These are phyloP conservation scores for Cacatua alba DNA, from an alignment of 2,113 vertebrate species.

Conservation along the genomic window DNA sequence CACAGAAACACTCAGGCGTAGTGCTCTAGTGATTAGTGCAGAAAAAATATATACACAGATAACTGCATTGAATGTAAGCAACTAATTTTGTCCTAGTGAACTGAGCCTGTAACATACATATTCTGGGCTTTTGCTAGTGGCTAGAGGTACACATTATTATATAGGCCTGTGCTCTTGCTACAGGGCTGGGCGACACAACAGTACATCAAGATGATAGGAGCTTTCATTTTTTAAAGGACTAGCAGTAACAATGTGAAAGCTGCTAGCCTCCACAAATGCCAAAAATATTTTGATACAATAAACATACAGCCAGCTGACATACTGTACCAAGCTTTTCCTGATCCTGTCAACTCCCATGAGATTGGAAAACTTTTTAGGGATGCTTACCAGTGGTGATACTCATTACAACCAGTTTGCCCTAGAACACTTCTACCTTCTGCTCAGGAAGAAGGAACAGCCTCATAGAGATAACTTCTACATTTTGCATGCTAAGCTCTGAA, in stretches of 20 bases:
- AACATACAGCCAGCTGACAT: background rate
- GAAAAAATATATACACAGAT: background rate
- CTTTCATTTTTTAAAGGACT: background rate
- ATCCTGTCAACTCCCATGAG: background rate
- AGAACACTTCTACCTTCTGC: background rate
- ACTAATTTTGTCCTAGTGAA: background rate
- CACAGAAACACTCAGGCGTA: background rate
- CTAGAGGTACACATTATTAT: background rate
- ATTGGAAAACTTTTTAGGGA: background rate
- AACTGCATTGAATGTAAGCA: background rate
- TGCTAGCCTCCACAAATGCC: background rate
- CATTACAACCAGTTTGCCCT: background rate
- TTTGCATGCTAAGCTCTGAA: background rate
- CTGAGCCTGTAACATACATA: background rate
- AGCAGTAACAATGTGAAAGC: background rate
- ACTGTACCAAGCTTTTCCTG: background rate
- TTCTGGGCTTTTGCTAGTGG: background rate
- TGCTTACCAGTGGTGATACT: background rate
- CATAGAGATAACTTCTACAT: background rate
- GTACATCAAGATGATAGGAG: background rate
- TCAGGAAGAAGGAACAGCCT: background rate
- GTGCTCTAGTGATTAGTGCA: background rate
- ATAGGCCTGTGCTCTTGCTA: background rate
- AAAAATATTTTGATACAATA: background rate
- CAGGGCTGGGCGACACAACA: background rate